Evolutionary conservation across 2,797 vertebrate species (phyloP).

Genomic region (Sardinella longiceps): DNA sequence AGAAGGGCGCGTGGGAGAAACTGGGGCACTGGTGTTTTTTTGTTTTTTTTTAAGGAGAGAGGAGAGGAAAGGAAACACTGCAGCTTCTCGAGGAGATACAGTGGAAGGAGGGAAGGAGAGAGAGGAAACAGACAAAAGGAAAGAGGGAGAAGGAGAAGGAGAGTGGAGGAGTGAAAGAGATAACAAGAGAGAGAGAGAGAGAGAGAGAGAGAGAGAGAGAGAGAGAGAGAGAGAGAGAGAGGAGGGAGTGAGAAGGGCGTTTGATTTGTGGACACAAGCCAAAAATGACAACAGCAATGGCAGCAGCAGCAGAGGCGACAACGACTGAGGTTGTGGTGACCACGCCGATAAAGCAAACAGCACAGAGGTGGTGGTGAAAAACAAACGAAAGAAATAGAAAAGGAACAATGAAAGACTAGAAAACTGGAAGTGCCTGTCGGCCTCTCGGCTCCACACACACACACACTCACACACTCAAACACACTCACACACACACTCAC

Average conservation of each 20-base stretch:
- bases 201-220: not conserved
- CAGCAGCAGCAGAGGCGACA: not conserved
- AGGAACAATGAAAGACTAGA: not conserved
- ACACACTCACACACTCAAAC: not conserved
- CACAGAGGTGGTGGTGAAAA: not conserved
- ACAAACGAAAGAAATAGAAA: not conserved
- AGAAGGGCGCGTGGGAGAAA: constrained; percentile 19
- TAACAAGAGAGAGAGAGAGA: not conserved
- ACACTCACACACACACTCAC: not conserved
- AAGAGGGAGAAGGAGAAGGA: not conserved
- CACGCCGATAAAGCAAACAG: not conserved
- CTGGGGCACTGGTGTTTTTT: constrained; percentile 26
- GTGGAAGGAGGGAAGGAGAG: constrained; percentile 13
- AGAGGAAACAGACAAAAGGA: not conserved
- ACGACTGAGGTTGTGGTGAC: not conserved
- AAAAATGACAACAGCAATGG: not conserved
- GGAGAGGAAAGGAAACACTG: not conserved
- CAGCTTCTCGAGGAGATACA: constrained; percentile 21
- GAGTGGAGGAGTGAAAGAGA: not conserved
- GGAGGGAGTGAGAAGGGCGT: not conserved
- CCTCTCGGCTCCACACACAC: not conserved
- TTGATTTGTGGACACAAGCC: not conserved
- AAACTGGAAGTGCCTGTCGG: constrained; percentile 11
- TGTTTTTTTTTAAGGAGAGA: constrained; percentile 12
- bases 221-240: not conserved